Evolutionary conservation across 1,140 invertebrate genomes (phyloP), one percentile per base, ranked within the genome.

Genomic region (Trigoniulus corallinus): DNA sequence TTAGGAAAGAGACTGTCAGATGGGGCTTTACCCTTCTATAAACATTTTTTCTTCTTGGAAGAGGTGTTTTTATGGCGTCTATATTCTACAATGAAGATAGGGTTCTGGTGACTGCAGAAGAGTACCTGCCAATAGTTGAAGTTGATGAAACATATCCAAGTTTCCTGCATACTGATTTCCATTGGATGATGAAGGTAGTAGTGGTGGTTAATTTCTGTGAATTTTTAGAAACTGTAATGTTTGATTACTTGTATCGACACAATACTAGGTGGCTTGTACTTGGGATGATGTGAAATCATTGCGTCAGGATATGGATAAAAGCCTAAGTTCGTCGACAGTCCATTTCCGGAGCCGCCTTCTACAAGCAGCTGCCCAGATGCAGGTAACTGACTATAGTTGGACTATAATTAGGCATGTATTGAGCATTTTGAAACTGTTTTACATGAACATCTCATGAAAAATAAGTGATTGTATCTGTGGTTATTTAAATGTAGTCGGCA

Each of bases 201-300:
- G 15, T 34, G 15, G 29, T 34, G 7, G n/a, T n/a, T n/a, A n/a
- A n/a, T n/a, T n/a, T n/a, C n/a, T n/a, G n/a, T n/a, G n/a, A n/a
- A n/a, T n/a, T n/a, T n/a, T n/a, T n/a, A n/a, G n/a, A n/a, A n/a
- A n/a, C n/a, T n/a, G n/a, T n/a, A n/a, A n/a, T n/a, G n/a, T n/a
- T n/a, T n/a, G n/a, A n/a, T n/a, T n/a, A n/a, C n/a, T n/a, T n/a
- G n/a, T n/a, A n/a, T n/a, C n/a, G n/a, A n/a, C n/a, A n/a, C n/a
- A n/a, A n/a, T 39, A 56, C 3, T 60, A 83, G 80, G 76, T 85
- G 15, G 83, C 89, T 0, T 93, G 87, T 64, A 87, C 84, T 0
- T 97, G 93, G 92, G 87, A 94, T 54, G 91, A 95, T 67, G 86
- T 91, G 1, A 94, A 93, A 62, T 76, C 79, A 13, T 68, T 96